These are phyloP conservation scores for Platygyra sinensis DNA, from an alignment of 64 coral and sea anemone species.

Conservation along the genomic window DNA sequence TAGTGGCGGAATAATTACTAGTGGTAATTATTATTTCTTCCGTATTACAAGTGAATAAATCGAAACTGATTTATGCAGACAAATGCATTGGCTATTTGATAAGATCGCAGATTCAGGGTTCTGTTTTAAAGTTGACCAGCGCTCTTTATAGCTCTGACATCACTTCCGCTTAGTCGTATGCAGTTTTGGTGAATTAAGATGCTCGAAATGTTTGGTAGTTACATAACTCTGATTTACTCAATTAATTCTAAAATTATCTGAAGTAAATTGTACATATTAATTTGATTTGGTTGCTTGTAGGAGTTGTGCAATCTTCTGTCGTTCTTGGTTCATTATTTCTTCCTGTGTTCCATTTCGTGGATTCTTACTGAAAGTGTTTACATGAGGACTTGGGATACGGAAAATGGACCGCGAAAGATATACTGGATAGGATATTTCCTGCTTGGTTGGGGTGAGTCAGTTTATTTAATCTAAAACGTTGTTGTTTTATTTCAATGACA, in stretches of 20 bases:
- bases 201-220: too few species aligned
- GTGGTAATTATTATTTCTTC: too few species aligned
- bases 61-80: too few species aligned
- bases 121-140: too few species aligned
- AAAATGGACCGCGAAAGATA: constrained; percentile 53
- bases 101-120: too few species aligned
- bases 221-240: too few species aligned
- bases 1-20: not conserved
- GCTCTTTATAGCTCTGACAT: too few species aligned
- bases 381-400: constrained; percentile 77
- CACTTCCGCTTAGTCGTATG: too few species aligned
- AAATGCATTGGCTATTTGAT: too few species aligned
- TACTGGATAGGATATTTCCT: constrained; percentile 81
- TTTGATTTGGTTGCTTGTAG: not conserved
- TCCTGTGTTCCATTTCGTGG: constrained; percentile 83
- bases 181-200: too few species aligned
- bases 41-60: too few species aligned
- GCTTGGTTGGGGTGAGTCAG: constrained; percentile 75
- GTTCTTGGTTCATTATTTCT: constrained; percentile 89
- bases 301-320: constrained; percentile 50
- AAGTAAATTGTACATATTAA: not conserved
- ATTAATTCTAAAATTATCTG: too few species aligned
- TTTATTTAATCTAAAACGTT: not conserved
- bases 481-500: not conserved
- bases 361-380: constrained; percentile 83